These are phyloP conservation scores for Erythrocercus mccallii DNA, from an alignment of 2,113 vertebrate species.

Conservation along the genomic window DNA sequence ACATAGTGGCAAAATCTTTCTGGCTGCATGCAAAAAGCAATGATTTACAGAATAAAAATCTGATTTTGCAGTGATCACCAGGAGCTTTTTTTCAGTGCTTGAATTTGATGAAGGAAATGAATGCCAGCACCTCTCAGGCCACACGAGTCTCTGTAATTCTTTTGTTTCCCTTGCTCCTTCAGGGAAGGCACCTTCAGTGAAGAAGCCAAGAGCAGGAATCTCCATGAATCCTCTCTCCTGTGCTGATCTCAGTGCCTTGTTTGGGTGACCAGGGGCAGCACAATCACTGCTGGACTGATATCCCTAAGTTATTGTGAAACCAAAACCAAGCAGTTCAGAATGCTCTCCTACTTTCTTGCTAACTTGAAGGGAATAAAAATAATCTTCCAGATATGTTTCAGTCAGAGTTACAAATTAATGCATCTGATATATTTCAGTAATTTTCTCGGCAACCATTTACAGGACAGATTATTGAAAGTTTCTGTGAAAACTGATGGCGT, in stretches of 20 bases:
- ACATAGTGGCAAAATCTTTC: not conserved
- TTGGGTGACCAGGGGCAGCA: not conserved
- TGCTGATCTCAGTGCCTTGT: not conserved
- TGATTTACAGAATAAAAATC: not conserved
- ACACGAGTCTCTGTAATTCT: rapidly evolving
- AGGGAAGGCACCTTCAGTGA: not conserved
- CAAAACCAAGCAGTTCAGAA: not conserved
- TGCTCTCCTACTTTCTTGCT: not conserved
- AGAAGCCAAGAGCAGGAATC: not conserved
- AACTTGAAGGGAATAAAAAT: not conserved
- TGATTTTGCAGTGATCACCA: not conserved
- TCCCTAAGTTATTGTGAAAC: not conserved
- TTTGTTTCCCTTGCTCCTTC: not conserved
- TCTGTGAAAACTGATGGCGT: not conserved
- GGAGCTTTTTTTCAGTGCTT: not conserved
- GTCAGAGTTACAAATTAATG: not conserved
- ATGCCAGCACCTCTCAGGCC: not conserved
- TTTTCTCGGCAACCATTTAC: not conserved
- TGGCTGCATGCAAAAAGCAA: not conserved
- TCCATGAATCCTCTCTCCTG: not conserved
- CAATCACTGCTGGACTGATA: not conserved
- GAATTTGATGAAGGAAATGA: not conserved
- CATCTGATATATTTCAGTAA: not conserved
- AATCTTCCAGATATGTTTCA: not conserved
- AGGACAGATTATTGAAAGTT: not conserved